phyloP scores from a whole-genome alignment of 1,140 invertebrate genomes.

The Drosophila kepulauana region DNA sequence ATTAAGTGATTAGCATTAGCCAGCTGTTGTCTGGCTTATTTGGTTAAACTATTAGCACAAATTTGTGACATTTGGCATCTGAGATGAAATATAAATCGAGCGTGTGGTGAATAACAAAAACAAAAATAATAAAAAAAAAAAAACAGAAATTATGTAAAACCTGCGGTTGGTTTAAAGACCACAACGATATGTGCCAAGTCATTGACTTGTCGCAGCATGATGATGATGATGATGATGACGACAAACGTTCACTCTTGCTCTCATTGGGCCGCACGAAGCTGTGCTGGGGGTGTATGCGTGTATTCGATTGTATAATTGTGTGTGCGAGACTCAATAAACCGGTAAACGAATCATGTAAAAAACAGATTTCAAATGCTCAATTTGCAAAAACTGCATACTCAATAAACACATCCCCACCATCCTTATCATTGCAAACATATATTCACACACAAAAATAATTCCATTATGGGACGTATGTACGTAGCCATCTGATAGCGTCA shows the following conservation, averaged over 20 bases:
- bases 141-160: slow-evolving; percentile 38
- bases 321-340: slow-evolving; percentile 24
- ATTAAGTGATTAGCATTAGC: slow-evolving; percentile 34
- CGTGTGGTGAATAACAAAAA: slow-evolving; percentile 36
- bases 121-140: too few relatives aligned
- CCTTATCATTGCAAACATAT: slow-evolving; percentile 35
- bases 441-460: slow-evolving; percentile 6
- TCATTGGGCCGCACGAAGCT: slow-evolving; percentile 20
- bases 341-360: slow-evolving; percentile 15
- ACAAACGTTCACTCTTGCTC: slow-evolving; percentile 50
- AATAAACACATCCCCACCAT: slow-evolving; percentile 10
- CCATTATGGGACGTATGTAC: slow-evolving; percentile 4
- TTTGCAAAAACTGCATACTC: slow-evolving; percentile 13
- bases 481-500: slow-evolving; percentile 20
- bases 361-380: slow-evolving; percentile 7
- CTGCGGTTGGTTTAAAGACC: slow-evolving; percentile 36
- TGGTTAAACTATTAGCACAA: slow-evolving; percentile 86
- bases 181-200: slow-evolving; percentile 57
- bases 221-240: not conserved
- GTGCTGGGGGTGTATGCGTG: not conserved
- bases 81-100: slow-evolving; percentile 10
- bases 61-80: slow-evolving; percentile 70
- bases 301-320: slow-evolving; percentile 3
- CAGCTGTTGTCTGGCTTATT: slow-evolving; percentile 66
- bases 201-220: slow-evolving; percentile 54